phyloP scores from a whole-genome alignment of 2,888 invertebrate species.

The Rhodophaea formosa region DNA sequence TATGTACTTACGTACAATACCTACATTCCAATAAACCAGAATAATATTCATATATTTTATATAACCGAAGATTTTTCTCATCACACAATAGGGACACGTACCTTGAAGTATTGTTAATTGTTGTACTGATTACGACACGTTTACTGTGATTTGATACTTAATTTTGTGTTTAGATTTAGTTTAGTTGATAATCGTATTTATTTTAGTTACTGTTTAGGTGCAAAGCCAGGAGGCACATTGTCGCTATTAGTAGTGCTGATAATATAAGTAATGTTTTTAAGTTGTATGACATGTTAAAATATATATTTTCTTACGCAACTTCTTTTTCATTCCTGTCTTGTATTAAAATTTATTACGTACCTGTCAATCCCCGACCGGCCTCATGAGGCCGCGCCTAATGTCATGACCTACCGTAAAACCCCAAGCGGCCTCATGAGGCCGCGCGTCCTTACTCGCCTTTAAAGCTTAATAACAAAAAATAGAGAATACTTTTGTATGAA shows the following conservation, averaged over 20 bases:
- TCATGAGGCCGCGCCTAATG: too few relatives aligned
- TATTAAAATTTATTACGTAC: too few relatives aligned
- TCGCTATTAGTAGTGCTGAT: constrained; percentile 20
- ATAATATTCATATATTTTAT: not conserved
- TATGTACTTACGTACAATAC: not conserved
- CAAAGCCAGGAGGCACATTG: not conserved
- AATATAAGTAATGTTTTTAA: constrained; percentile 47
- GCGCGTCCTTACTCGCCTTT: too few relatives aligned
- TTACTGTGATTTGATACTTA: constrained; percentile 71
- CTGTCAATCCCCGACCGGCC: too few relatives aligned
- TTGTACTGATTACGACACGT: constrained; percentile 31
- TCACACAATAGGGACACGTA: not conserved
- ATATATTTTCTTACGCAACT: constrained; percentile 23
- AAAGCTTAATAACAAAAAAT: too few relatives aligned
- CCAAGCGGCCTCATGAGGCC: too few relatives aligned
- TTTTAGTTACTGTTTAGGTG: constrained; percentile 20
- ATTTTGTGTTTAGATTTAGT: constrained; percentile 48
- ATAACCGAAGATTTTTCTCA: not conserved
- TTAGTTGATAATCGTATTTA: constrained; percentile 33
- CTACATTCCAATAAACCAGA: not conserved
- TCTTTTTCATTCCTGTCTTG: not conserved
- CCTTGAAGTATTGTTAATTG: constrained; percentile 18
- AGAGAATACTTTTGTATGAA: too few relatives aligned
- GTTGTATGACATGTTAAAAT: constrained; percentile 38
- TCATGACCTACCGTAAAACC: too few relatives aligned